Percentiles rank a stretch among this genome's conserved stretches.
Evolutionary conservation across 2,113 vertebrate species (phyloP).

Genomic region (Mesitornis unicolor): DNA sequence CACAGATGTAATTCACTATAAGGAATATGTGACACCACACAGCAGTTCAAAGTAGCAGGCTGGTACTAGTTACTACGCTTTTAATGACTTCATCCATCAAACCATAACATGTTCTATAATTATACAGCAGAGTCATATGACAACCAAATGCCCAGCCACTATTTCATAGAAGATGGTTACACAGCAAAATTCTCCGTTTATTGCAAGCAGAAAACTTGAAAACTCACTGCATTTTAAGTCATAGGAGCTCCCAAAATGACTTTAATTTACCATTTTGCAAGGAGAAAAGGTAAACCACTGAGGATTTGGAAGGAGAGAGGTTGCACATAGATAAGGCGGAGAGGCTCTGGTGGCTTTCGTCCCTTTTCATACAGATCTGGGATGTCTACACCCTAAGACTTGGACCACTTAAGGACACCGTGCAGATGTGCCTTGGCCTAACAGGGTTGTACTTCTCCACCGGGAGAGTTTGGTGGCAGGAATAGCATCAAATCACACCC

Average conservation of each 20-base stretch:
- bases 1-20: slow-evolving; percentile 61
- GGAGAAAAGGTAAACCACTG: not conserved
- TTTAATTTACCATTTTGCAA: not conserved
- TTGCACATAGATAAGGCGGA: not conserved
- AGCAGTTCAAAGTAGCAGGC: slow-evolving; percentile 65
- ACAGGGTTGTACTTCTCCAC: not conserved
- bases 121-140: slow-evolving; percentile 56
- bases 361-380: not conserved
- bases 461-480: not conserved
- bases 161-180: slow-evolving; percentile 15
- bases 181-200: slow-evolving; percentile 48
- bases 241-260: not conserved
- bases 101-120: slow-evolving; percentile 61
- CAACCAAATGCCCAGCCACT: slow-evolving; percentile 43
- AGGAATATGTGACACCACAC: slow-evolving; percentile 58
- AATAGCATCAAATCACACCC: accelerated
- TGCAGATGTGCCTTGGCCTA: not conserved
- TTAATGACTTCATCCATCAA: slow-evolving; percentile 72
- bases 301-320: not conserved
- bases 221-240: not conserved
- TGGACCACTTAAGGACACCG: not conserved
- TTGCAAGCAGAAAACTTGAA: slow-evolving; percentile 4
- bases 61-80: slow-evolving; percentile 60
- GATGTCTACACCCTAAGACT: accelerated
- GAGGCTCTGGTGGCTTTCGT: not conserved